Conservation (phyloP, 2,888 invertebrate species). For the Phortica okadai region DNA sequence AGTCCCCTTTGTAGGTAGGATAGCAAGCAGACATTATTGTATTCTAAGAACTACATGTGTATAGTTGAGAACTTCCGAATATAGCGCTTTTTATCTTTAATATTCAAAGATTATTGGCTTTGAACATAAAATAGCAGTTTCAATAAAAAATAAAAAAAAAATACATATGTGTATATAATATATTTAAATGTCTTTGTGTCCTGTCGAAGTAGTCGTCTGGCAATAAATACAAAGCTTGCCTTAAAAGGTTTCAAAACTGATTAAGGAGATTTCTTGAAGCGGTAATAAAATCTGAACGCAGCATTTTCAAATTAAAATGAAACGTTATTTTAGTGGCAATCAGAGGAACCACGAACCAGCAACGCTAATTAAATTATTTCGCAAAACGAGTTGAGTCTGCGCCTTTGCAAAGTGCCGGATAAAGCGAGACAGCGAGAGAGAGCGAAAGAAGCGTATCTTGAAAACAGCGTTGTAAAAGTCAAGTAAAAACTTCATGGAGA, state of each 20-base stretch:
- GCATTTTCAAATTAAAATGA: slow-evolving; percentile 49
- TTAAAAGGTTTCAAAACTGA: neutral
- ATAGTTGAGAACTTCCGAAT: too few species aligned
- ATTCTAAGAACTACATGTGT: too few species aligned
- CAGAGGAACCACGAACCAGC: slow-evolving; percentile 50
- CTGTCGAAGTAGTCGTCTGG: too few species aligned
- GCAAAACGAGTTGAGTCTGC: neutral
- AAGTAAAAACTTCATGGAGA: slow-evolving; percentile 65
- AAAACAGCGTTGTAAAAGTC: slow-evolving; percentile 61
- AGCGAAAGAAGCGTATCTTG: neutral
- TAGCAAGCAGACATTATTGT: too few species aligned
- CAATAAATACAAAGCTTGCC: neutral
- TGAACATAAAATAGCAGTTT: too few species aligned
- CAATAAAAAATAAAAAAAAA: too few species aligned
- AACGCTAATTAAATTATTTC: slow-evolving; percentile 61
- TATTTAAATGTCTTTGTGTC: too few species aligned
- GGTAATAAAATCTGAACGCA: slow-evolving; percentile 44
- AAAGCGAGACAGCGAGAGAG: neutral
- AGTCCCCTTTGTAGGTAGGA: too few species aligned
- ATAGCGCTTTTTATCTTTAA: too few species aligned
- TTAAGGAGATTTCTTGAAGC: slow-evolving; percentile 21
- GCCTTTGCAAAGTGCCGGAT: neutral
- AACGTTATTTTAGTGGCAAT: slow-evolving; percentile 48
- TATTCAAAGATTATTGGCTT: too few species aligned
- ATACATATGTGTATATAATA: too few species aligned